These are phyloP conservation scores for Anthrax anthrax DNA, from an alignment of 2,888 invertebrate species.

Conservation along the genomic window DNA sequence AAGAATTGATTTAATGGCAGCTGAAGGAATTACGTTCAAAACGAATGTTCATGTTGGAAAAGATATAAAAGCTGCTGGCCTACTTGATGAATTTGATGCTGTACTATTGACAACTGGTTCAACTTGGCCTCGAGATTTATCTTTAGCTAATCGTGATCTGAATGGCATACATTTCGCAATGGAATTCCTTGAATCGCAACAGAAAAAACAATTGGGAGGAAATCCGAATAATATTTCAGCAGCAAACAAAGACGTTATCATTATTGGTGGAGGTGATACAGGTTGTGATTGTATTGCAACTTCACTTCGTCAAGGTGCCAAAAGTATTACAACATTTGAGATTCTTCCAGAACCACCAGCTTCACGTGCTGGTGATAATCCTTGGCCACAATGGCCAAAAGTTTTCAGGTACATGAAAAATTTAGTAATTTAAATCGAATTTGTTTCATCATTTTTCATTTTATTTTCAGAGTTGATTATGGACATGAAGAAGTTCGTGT, in stretches of 20 bases:
- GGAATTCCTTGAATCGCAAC: constrained; percentile 93
- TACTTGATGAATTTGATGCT: constrained; percentile 61
- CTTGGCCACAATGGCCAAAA: constrained; percentile 98
- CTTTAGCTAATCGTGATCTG: constrained; percentile 71
- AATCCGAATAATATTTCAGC: constrained; percentile 53
- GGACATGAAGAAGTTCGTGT: constrained; percentile 94
- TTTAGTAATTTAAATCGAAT: background rate
- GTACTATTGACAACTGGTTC: constrained; percentile 84
- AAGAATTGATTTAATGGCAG: constrained; percentile 68
- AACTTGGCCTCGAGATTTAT: constrained; percentile 90
- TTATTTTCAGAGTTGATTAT: constrained; percentile 65
- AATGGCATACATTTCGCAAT: constrained; percentile 95
- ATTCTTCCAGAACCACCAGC: constrained; percentile 86
- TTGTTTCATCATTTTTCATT: background rate
- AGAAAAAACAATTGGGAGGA: constrained; percentile 78
- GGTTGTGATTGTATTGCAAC: constrained; percentile 98
- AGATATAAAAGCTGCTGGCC: constrained; percentile 63
- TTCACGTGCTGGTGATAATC: constrained; percentile 73
- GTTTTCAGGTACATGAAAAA: constrained; percentile 58
- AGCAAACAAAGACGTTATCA: constrained; percentile 84
- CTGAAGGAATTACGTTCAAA: constrained; percentile 82
- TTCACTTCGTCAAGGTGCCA: constrained; percentile 83
- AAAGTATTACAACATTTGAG: constrained; percentile 83
- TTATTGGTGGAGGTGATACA: constrained; percentile 80
- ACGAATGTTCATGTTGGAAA: constrained; percentile 83